Evolutionary conservation across 2,113 vertebrate genomes (phyloP).

Genomic region (Oxyura jamaicensis): DNA sequence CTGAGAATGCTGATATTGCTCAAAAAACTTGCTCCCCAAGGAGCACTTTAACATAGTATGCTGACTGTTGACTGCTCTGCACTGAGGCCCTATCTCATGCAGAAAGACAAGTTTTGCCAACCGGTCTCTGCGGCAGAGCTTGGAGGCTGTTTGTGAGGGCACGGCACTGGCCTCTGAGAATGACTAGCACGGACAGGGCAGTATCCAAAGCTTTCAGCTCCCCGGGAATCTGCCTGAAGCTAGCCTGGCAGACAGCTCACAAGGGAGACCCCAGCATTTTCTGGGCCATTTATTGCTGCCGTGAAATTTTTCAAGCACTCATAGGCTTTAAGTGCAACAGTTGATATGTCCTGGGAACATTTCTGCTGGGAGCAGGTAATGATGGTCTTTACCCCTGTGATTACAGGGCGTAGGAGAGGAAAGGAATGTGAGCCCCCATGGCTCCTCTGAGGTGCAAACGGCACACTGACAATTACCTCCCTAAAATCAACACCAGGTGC

Average conservation of each 20-base stretch:
- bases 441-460: not conserved
- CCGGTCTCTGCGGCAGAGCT: fast-evolving
- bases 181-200: not conserved
- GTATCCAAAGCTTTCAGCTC: fast-evolving
- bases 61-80: not conserved
- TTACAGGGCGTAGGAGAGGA: conserved; percentile 24
- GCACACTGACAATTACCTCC: conserved; percentile 15
- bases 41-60: fast-evolving
- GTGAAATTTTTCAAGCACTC: not conserved
- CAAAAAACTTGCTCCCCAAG: not conserved
- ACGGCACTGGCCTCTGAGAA: not conserved
- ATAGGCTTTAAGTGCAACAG: not conserved
- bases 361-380: conserved; percentile 33
- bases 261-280: not conserved
- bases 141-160: not conserved
- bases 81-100: not conserved
- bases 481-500: not conserved
- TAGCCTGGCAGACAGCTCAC: not conserved
- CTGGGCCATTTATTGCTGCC: not conserved
- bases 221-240: not conserved
- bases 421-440: not conserved
- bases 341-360: not conserved
- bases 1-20: not conserved
- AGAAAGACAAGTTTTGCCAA: not conserved
- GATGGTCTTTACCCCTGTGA: conserved; percentile 26